Conservation (phyloP, 2,888 invertebrate species). For the Hydroisotoma schaefferi region DNA sequence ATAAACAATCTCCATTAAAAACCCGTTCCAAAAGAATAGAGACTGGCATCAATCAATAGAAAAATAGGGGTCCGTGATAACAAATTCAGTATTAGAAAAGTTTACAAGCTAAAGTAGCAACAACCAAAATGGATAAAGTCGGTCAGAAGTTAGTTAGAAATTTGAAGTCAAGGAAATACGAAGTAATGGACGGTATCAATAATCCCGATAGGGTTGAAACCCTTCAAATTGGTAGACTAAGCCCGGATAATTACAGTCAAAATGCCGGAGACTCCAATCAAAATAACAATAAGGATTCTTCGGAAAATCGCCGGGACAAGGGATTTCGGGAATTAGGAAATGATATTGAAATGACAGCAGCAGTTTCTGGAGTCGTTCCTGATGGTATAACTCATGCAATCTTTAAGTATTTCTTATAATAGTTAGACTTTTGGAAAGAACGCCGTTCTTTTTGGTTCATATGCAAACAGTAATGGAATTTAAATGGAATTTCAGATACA, state of each 20-base stretch:
- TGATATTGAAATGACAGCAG: slow-evolving; percentile 71
- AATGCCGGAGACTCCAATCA: slow-evolving; percentile 19
- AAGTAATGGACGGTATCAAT: slow-evolving; percentile 48
- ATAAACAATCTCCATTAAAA: too few relatives aligned
- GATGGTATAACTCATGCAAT: too few relatives aligned
- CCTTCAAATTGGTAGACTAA: slow-evolving; percentile 43
- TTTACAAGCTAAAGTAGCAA: neutral
- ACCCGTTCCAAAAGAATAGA: too few relatives aligned
- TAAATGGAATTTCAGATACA: slow-evolving; percentile 61
- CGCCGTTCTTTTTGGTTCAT: too few relatives aligned
- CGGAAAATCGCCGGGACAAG: slow-evolving; percentile 20
- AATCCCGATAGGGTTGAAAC: slow-evolving; percentile 46
- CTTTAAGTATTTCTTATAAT: too few relatives aligned
- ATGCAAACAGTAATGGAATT: neutral
- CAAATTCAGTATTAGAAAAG: too few relatives aligned
- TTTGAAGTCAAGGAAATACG: slow-evolving; percentile 45
- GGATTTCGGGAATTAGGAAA: slow-evolving; percentile 49
- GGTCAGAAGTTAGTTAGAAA: slow-evolving; percentile 47
- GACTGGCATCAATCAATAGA: too few relatives aligned
- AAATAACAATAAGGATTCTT: slow-evolving; percentile 24
- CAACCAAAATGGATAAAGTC: slow-evolving; percentile 43
- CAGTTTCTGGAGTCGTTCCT: slow-evolving; percentile 65
- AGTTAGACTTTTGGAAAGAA: too few relatives aligned
- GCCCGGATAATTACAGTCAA: slow-evolving; percentile 39
- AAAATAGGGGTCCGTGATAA: too few relatives aligned